phyloP scores from a whole-genome alignment of 2,113 vertebrate genomes.

The Mirounga angustirostris region DNA sequence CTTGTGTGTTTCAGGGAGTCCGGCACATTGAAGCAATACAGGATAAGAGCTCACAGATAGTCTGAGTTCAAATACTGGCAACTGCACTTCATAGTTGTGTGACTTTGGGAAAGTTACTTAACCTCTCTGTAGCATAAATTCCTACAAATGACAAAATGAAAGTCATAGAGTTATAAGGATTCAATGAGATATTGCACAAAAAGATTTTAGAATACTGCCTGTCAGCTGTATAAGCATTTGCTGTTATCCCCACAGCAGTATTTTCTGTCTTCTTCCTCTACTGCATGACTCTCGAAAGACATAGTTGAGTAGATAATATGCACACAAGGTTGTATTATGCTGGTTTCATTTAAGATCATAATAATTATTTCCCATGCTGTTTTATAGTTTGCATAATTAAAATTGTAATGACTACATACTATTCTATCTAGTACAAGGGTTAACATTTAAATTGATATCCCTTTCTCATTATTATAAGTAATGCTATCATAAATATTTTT shows the following conservation, averaged over 20 bases:
- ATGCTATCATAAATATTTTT: conserved; percentile 16
- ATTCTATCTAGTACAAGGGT: not conserved
- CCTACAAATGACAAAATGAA: not conserved
- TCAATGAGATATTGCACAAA: not conserved
- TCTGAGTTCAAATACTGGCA: not conserved
- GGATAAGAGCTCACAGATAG: not conserved
- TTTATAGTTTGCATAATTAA: conserved; percentile 60
- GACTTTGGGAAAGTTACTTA: not conserved
- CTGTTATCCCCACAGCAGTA: not conserved
- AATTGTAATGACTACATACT: not conserved
- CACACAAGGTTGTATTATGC: not conserved
- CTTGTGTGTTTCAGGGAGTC: not conserved
- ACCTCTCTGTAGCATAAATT: conserved; percentile 13
- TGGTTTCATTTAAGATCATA: conserved; percentile 41
- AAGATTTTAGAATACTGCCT: not conserved
- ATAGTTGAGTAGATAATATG: not conserved
- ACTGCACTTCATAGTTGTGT: not conserved
- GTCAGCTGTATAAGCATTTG: not conserved
- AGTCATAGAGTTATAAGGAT: not conserved
- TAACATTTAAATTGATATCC: conserved; percentile 25
- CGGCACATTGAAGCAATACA: not conserved
- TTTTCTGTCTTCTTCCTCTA: conserved; percentile 8
- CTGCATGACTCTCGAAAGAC: not conserved
- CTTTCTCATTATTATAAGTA: conserved; percentile 36
- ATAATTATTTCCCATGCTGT: conserved; percentile 41